Conservation (phyloP, 2,888 invertebrate species). For the Autographa gamma region DNA sequence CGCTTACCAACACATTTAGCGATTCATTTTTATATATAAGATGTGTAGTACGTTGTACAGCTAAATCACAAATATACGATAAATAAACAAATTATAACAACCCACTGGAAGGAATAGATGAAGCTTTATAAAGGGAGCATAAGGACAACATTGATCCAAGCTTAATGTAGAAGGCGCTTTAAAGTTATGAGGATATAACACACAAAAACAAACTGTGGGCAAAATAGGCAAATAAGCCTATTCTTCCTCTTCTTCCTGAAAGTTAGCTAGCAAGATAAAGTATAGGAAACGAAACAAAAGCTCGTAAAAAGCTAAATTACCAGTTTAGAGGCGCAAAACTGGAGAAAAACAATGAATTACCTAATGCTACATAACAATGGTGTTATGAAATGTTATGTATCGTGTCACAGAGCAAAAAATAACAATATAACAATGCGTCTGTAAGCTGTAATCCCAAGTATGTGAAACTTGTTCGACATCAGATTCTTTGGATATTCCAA, state of each 20-base stretch:
- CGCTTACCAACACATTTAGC: too few relatives aligned
- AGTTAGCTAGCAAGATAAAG: conserved; percentile 9
- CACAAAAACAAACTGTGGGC: too few relatives aligned
- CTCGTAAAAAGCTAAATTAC: conserved; percentile 27
- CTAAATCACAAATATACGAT: too few relatives aligned
- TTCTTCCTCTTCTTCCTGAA: not conserved
- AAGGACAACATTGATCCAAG: too few relatives aligned
- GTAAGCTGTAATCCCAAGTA: conserved; percentile 39
- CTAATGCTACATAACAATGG: conserved; percentile 53
- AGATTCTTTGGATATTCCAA: conserved; percentile 30
- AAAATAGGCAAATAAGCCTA: too few relatives aligned
- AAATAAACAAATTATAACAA: too few relatives aligned
- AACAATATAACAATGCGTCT: conserved; percentile 55
- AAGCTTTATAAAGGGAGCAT: too few relatives aligned
- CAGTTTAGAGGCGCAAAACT: conserved; percentile 18
- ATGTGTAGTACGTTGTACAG: too few relatives aligned
- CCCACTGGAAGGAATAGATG: too few relatives aligned
- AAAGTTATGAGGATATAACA: too few relatives aligned
- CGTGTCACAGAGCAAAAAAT: conserved; percentile 32
- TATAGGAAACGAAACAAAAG: conserved; percentile 40
- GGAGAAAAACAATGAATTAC: conserved; percentile 52
- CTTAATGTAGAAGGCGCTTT: too few relatives aligned
- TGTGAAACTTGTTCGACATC: conserved; percentile 44
- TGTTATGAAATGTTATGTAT: conserved; percentile 47
- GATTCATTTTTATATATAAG: too few relatives aligned